These are phyloP conservation scores for Bugulina stolonifera DNA, from an alignment of 2,888 invertebrate species.

Conservation along the genomic window DNA sequence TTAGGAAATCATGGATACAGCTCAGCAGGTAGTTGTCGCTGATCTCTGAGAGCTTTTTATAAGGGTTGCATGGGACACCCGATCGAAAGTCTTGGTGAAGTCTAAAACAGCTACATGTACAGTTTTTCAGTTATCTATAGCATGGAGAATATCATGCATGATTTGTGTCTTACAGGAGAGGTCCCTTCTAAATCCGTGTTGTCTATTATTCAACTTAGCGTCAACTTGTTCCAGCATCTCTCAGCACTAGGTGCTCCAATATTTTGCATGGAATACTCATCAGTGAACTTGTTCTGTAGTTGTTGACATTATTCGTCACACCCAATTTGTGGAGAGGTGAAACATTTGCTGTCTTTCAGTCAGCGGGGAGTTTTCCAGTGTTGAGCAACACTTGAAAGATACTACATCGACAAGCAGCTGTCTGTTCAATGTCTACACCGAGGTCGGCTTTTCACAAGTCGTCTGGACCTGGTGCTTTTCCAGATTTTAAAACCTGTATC, in stretches of 20 bases:
- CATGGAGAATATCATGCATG: not conserved
- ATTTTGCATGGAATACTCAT: not conserved
- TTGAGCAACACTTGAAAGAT: not conserved
- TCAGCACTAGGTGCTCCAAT: not conserved
- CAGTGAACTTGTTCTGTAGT: not conserved
- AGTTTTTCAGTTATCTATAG: not conserved
- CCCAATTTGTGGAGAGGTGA: not conserved
- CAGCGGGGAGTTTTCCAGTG: not conserved
- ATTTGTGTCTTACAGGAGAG: no score
- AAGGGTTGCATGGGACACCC: not conserved
- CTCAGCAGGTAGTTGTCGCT: not conserved
- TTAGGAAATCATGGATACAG: not conserved
- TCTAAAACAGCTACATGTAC: not conserved
- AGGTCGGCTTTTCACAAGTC: not conserved
- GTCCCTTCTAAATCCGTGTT: not conserved
- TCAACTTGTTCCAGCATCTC: not conserved
- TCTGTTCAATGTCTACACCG: not conserved
- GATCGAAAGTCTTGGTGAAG: not conserved
- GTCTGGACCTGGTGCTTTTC: not conserved
- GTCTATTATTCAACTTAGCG: not conserved
- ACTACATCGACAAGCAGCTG: not conserved
- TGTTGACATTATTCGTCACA: not conserved
- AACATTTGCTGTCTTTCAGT: not conserved
- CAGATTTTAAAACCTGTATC: not conserved
- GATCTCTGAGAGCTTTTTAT: not conserved